These are phyloP conservation scores for Ligdia adustata DNA, from an alignment of 2,888 invertebrate species.

Conservation along the genomic window DNA sequence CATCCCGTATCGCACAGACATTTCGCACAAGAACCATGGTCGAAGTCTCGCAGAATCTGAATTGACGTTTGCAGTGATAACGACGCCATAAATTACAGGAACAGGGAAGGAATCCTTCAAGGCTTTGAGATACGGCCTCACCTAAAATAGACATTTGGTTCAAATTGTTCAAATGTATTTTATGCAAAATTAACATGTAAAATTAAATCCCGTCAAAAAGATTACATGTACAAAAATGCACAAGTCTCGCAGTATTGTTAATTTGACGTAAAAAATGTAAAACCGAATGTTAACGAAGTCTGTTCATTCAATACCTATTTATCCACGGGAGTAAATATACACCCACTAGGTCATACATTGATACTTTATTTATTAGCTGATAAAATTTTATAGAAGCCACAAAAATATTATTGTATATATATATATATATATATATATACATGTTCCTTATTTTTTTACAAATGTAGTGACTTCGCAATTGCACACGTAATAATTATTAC, in stretches of 20 bases:
- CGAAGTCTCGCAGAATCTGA: conserved; percentile 36
- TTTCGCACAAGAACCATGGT: conserved; percentile 27
- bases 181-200: neutral
- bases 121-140: conserved; percentile 3
- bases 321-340: too few species aligned
- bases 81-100: conserved; percentile 32
- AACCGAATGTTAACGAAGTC: neutral
- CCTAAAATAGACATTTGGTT: too few species aligned
- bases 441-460: too few species aligned
- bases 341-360: too few species aligned
- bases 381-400: too few species aligned
- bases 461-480: too few species aligned
- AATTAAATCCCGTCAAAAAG: neutral
- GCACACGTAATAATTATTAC: too few species aligned
- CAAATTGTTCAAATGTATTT: neutral
- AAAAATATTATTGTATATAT: too few species aligned
- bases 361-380: too few species aligned
- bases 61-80: conserved; percentile 41
- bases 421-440: too few species aligned
- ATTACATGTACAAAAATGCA: neutral
- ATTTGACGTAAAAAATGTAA: neutral
- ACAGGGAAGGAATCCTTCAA: conserved; percentile 8
- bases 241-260: neutral
- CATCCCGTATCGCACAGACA: neutral
- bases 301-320: too few species aligned